Evolutionary conservation across 2,797 vertebrate species (phyloP), one percentile per base, ranked within the genome.

Genomic region (Pseudochirops cupreus): DNA sequence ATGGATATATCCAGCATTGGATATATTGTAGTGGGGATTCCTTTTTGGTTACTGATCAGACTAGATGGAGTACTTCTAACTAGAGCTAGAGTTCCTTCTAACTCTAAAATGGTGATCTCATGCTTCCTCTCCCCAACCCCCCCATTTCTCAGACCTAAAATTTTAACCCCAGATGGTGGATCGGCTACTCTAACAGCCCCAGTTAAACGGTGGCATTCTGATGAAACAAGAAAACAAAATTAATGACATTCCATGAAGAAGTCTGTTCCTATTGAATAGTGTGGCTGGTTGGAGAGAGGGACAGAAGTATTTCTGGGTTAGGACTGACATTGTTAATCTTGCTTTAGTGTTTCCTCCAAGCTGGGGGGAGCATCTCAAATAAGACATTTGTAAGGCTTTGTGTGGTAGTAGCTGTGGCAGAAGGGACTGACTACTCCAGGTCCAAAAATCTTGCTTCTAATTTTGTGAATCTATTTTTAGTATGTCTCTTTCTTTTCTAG

Each of bases 391-490:
- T 50, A 89, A 92, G 26, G 28, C 94, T 97, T 46, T 93, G n/a
- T n/a, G 89, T 90, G n/a, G 90, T 39, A 92, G 57, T 28, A 92
- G 67, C n/a, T 91, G 54, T 28, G 92, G 62, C 33, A 94, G 74
- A 93, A 94, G 56, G 46, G 92, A 95, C 39, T 62, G 59, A 62
- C 59, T 33, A 31, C 31, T 96, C 50, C 92, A 89, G 91, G 97
- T 97, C 54, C 52, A 91, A 97, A 97, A 94, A 95, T 96, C n/a
- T 58, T 92, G 53, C 91, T 91, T 91, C 18, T 92, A 96, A 74
- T 91, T 93, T 91, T 94, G 56, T 62, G 52, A 39, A 55, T 89
- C 57, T 95, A 91, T 94, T 94, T 97, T 96, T 95, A 93, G 31
- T 74, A 56, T 92, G 18, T 24, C 10, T 59, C n/a, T 26, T 95